Evolutionary conservation across 2,113 vertebrate species (phyloP).

Genomic region (Sakesphorus luctuosus): DNA sequence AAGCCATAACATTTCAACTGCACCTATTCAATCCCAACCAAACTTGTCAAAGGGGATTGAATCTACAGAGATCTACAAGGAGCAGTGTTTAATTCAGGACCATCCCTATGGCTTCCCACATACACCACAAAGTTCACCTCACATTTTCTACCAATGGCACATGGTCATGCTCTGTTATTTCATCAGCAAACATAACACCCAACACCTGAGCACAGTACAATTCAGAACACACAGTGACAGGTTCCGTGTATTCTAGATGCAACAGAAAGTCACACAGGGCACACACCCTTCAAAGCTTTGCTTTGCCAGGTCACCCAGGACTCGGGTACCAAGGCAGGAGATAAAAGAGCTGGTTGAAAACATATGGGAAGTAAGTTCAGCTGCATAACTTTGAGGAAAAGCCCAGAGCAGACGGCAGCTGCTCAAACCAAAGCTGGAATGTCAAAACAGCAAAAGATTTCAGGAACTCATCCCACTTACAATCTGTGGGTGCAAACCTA

Average conservation of each 20-base stretch:
- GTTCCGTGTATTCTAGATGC: accelerated
- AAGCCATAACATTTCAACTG: not conserved
- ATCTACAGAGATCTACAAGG: not conserved
- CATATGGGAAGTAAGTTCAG: not conserved
- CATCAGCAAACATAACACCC: accelerated
- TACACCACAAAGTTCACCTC: not conserved
- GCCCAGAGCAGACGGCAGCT: not conserved
- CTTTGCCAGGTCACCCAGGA: not conserved
- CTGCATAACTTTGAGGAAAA: not conserved
- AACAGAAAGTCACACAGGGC: not conserved
- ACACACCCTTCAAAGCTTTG: not conserved
- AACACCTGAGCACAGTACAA: not conserved
- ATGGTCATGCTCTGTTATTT: accelerated
- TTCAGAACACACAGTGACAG: not conserved
- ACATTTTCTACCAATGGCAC: accelerated
- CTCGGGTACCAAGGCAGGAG: not conserved
- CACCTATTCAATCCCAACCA: not conserved
- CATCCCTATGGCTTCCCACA: accelerated
- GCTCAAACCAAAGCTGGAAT: not conserved
- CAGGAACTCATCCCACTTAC: not conserved
- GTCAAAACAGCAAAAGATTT: not conserved
- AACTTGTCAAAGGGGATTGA: not conserved
- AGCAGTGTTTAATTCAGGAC: not conserved
- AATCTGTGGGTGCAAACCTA: not conserved
- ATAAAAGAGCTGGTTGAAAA: not conserved